Conservation (phyloP, 2,888 invertebrate genomes). For the Athrips mouffetella region DNA sequence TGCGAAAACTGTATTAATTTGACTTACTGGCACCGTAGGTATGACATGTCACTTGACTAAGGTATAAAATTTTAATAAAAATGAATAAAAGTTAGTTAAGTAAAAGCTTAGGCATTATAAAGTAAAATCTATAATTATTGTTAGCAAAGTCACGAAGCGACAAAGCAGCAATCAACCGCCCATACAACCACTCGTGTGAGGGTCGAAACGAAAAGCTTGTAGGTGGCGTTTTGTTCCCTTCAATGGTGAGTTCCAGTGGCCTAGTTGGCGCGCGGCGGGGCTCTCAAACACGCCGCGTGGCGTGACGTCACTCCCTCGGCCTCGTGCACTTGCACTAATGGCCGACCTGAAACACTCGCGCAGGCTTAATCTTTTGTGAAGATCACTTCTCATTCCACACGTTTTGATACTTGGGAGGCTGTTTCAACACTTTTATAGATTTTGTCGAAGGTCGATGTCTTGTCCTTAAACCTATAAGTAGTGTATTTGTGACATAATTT, state of each 20-base stretch:
- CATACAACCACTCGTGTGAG: conserved; percentile 6
- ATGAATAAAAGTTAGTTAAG: too few relatives aligned
- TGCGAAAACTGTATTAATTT: too few relatives aligned
- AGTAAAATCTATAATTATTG: not conserved
- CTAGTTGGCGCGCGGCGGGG: conserved; percentile 53
- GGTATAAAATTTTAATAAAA: too few relatives aligned
- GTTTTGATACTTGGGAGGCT: not conserved
- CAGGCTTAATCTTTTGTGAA: conserved; percentile 7
- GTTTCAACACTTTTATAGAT: not conserved
- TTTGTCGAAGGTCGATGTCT: not conserved
- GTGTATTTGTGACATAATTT: too few relatives aligned
- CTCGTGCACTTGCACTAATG: conserved; percentile 9
- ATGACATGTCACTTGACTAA: too few relatives aligned
- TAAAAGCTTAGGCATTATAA: too few relatives aligned
- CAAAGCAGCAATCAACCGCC: conserved; percentile 3
- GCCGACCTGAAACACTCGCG: conserved; percentile 5
- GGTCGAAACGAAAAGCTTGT: conserved; percentile 10
- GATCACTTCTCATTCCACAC: not conserved
- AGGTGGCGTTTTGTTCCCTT: too few relatives aligned
- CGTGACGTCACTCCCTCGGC: not conserved
- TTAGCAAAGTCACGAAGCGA: conserved; percentile 1
- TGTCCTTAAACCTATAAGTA: too few relatives aligned
- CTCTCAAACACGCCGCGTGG: conserved; percentile 39
- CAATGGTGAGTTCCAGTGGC: conserved; percentile 47
- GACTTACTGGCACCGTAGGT: too few relatives aligned